These are phyloP conservation scores for Bacillus rossius DNA, from an alignment of 1,140 invertebrate genomes.

Conservation along the genomic window DNA sequence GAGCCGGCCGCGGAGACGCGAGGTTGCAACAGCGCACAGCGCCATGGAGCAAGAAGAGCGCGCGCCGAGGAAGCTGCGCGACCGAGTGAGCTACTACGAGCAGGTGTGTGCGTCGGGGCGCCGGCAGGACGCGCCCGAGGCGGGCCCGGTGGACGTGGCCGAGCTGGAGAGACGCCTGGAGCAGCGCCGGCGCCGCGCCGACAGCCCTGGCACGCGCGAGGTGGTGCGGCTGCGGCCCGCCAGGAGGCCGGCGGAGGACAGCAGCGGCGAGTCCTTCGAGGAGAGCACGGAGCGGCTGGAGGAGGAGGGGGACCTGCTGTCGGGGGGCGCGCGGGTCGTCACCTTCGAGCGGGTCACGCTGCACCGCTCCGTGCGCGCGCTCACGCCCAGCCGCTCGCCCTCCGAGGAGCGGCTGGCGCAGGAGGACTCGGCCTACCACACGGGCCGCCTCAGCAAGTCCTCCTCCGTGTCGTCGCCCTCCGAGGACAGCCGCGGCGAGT, in stretches of 20 bases:
- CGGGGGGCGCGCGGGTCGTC: slow-evolving; percentile 51
- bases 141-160: slow-evolving; percentile 47
- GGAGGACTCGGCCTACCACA: slow-evolving; percentile 54
- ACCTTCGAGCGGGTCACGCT: slow-evolving; percentile 62
- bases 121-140: slow-evolving; percentile 31
- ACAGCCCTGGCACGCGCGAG: slow-evolving; percentile 47
- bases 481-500: slow-evolving; percentile 50
- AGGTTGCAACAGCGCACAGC: slow-evolving; percentile 19
- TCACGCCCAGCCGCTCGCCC: slow-evolving; percentile 44
- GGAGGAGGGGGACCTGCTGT: slow-evolving; percentile 56
- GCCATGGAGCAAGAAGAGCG: slow-evolving; percentile 13
- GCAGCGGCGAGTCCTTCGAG: slow-evolving; percentile 43
- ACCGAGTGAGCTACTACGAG: slow-evolving; percentile 71
- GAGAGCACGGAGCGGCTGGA: slow-evolving; percentile 51
- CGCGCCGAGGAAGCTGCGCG: slow-evolving; percentile 51
- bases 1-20: slow-evolving; percentile 41
- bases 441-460: slow-evolving; percentile 30
- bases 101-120: slow-evolving; percentile 54
- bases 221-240: slow-evolving; percentile 49
- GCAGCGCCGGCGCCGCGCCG: slow-evolving; percentile 45
- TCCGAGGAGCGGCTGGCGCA: slow-evolving; percentile 45
- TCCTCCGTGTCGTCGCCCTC: slow-evolving; percentile 52
- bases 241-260: slow-evolving; percentile 40
- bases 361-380: slow-evolving; percentile 47
- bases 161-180: slow-evolving; percentile 56